Percentiles rank a stretch among this genome's conserved stretches.
These are phyloP conservation scores for Calameuta idolon DNA, from an alignment of 2,888 invertebrate species.

Conservation along the genomic window DNA sequence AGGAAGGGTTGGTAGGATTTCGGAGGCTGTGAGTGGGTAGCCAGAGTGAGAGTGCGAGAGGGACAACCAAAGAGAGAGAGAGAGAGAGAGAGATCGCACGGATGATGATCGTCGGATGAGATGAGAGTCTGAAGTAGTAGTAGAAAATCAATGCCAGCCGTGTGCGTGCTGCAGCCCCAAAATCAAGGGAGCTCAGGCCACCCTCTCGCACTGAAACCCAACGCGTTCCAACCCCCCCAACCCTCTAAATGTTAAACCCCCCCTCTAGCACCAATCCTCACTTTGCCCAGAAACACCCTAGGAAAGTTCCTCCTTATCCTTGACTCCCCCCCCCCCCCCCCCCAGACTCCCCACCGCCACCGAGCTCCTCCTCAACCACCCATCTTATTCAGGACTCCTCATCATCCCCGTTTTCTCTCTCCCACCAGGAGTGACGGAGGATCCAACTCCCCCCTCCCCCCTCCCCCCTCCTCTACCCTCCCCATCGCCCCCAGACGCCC, in stretches of 20 bases:
- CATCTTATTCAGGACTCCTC: not conserved
- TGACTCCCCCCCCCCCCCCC: too few relatives aligned
- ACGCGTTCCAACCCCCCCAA: slow-evolving; percentile 18
- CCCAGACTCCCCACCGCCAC: too few relatives aligned
- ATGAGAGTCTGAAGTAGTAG: slow-evolving; percentile 6
- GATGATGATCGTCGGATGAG: not conserved
- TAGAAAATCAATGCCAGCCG: slow-evolving; percentile 60
- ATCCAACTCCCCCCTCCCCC: too few relatives aligned
- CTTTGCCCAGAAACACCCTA: too few relatives aligned
- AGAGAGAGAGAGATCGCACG: slow-evolving; percentile 1
- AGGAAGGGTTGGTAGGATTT: slow-evolving; percentile 22
- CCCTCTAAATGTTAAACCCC: slow-evolving; percentile 14
- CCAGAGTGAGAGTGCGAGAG: slow-evolving; percentile 25
- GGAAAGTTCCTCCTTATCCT: too few relatives aligned
- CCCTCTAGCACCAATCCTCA: not conserved
- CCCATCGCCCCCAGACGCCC: slow-evolving; percentile 33
- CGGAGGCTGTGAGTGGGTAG: slow-evolving; percentile 17
- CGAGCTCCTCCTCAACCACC: too few relatives aligned
- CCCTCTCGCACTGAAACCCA: slow-evolving; percentile 25
- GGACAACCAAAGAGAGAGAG: slow-evolving; percentile 11
- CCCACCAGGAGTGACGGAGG: slow-evolving; percentile 18
- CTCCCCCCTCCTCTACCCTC: too few relatives aligned
- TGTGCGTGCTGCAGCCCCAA: slow-evolving; percentile 43
- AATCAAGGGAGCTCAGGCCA: slow-evolving; percentile 42
- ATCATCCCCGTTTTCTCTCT: not conserved